Evolutionary conservation across 2,888 invertebrate species (phyloP).

Genomic region (Eurytoma californica): DNA sequence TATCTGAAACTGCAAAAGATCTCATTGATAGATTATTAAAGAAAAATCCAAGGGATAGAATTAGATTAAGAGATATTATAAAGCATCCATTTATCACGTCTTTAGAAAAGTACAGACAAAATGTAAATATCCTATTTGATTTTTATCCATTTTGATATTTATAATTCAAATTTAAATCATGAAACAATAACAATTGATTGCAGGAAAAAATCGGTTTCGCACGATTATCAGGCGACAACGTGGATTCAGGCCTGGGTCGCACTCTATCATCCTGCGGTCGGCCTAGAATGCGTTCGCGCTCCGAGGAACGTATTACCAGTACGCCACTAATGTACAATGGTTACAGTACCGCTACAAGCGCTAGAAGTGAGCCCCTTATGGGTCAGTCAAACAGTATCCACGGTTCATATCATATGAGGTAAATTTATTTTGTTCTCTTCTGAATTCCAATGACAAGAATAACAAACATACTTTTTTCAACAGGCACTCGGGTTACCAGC

Average conservation of each 20-base stretch:
- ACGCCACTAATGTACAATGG: conserved; percentile 60
- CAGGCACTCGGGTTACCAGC: conserved; percentile 34
- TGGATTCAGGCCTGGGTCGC: conserved; percentile 71
- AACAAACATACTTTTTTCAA: neutral
- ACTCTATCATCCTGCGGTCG: conserved; percentile 71
- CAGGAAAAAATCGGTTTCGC: conserved; percentile 63
- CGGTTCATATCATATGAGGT: conserved; percentile 39
- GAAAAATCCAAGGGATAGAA: conserved; percentile 91
- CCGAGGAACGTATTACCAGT: conserved; percentile 68
- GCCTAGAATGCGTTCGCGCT: conserved; percentile 67
- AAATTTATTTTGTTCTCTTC: neutral
- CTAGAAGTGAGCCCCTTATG: conserved; percentile 68
- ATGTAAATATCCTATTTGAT: conserved; percentile 57
- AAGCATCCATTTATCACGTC: conserved; percentile 85
- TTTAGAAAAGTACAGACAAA: conserved; percentile 63
- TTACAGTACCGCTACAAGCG: conserved; percentile 64
- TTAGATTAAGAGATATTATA: conserved; percentile 84
- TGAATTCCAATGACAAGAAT: too few species aligned
- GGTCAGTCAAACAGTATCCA: conserved; percentile 36
- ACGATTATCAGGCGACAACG: conserved; percentile 61
- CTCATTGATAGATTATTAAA: conserved; percentile 88
- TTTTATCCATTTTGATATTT: conserved; percentile 73
- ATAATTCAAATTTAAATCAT: conserved; percentile 70
- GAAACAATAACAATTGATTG: conserved; percentile 71
- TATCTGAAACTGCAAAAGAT: conserved; percentile 90